Conservation (phyloP, 1,140 invertebrate species). For the Cataglyphis hispanica region DNA sequence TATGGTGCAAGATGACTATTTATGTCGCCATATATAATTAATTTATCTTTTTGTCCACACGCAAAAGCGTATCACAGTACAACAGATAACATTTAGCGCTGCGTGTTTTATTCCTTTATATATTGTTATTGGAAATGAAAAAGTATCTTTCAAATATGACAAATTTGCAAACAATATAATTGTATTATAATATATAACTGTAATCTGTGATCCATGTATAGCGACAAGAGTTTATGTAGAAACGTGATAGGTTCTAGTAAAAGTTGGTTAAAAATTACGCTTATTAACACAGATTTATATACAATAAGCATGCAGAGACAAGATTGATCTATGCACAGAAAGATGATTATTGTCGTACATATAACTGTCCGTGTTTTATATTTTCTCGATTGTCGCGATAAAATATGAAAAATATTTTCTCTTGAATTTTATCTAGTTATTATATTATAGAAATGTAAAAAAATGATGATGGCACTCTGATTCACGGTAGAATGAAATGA, state of each 20-base stretch:
- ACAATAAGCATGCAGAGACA: conserved; percentile 66
- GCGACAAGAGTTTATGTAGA: conserved; percentile 50
- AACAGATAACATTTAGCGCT: conserved; percentile 45
- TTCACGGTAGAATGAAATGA: conserved; percentile 77
- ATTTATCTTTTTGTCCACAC: conserved; percentile 39
- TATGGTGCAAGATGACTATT: conserved; percentile 70
- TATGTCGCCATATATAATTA: conserved; percentile 30
- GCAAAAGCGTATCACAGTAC: conserved; percentile 60
- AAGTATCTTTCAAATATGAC: not conserved
- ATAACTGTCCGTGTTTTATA: conserved; percentile 54
- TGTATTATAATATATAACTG: conserved; percentile 14
- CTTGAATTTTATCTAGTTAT: conserved; percentile 19
- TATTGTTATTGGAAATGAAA: conserved; percentile 24
- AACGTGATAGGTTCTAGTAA: conserved; percentile 52
- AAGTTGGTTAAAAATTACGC: conserved; percentile 62
- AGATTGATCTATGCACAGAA: conserved; percentile 63
- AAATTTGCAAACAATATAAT: conserved; percentile 11
- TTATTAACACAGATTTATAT: conserved; percentile 75
- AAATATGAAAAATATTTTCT: conserved; percentile 53
- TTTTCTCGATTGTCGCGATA: conserved; percentile 31
- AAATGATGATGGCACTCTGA: conserved; percentile 79
- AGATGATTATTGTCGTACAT: conserved; percentile 62
- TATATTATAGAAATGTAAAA: conserved; percentile 13
- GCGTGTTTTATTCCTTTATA: conserved; percentile 19
- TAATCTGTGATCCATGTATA: conserved; percentile 26